Conservation (phyloP, 2,113 vertebrate species). For the Coreoperca whiteheadi region DNA sequence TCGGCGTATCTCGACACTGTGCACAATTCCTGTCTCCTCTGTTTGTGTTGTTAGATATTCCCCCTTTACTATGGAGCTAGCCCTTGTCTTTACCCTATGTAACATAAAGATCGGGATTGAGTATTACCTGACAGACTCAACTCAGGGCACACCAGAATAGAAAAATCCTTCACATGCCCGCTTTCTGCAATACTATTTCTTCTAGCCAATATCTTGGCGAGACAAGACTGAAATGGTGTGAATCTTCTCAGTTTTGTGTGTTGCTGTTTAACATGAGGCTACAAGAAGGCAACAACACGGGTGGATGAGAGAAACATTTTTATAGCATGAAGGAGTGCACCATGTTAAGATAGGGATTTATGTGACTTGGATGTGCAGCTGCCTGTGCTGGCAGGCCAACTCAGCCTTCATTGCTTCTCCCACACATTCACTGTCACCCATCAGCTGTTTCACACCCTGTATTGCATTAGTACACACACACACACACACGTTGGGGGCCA, state of each 20-base stretch:
- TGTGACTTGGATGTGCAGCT: conserved; percentile 66
- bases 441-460: conserved; percentile 65
- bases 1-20: no score
- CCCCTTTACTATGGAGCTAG: not conserved
- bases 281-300: not conserved
- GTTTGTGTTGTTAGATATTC: not conserved
- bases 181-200: not conserved
- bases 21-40: not conserved
- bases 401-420: conserved; percentile 56
- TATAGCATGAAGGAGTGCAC: conserved; percentile 3
- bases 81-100: not conserved
- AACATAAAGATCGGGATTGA: not conserved
- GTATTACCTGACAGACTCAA: not conserved
- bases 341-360: conserved; percentile 7
- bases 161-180: not conserved
- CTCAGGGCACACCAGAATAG: no score
- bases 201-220: not conserved
- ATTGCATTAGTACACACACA: conserved; percentile 31
- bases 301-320: not conserved
- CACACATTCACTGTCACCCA: conserved; percentile 66
- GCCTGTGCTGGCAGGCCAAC: conserved; percentile 63
- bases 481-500: conserved; percentile 8
- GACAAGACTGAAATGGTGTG: no score
- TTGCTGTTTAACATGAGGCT: not conserved
- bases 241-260: not conserved